Conservation (phyloP, 64 coral and sea anemone species). For the Platygyra sinensis region DNA sequence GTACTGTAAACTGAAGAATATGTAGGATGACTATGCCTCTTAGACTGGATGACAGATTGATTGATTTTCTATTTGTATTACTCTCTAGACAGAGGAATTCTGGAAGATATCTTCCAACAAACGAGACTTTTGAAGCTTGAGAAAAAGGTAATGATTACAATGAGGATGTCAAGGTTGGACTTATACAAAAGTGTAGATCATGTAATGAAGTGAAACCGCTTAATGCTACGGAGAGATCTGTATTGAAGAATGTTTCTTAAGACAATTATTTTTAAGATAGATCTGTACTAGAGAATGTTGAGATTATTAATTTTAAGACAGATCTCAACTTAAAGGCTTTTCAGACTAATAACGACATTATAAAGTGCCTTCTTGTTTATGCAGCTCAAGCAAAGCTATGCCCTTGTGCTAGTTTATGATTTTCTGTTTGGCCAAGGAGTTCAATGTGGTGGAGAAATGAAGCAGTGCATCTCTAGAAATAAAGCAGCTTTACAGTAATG, state of each 20-base stretch:
- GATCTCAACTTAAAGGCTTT: no score
- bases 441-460: constrained; percentile 86
- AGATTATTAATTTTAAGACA: no score
- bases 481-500: constrained; percentile 79
- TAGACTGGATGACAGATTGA: no score
- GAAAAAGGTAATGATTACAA: constrained; percentile 59
- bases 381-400: constrained; percentile 75
- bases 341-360: not conserved
- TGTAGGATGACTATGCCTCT: no score
- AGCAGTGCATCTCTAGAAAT: constrained; percentile 67
- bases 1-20: no score
- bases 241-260: no score
- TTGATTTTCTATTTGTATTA: not conserved
- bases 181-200: no score
- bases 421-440: constrained; percentile 90
- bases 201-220: no score
- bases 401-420: constrained; percentile 83
- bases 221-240: no score
- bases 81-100: constrained; percentile 58
- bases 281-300: no score
- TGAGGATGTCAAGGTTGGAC: not conserved
- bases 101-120: constrained; percentile 82
- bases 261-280: no score
- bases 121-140: constrained; percentile 80
- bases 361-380: not conserved